Evolutionary conservation across 1,140 invertebrate species (phyloP).

Genomic region (Tetragnatha versicolor): DNA sequence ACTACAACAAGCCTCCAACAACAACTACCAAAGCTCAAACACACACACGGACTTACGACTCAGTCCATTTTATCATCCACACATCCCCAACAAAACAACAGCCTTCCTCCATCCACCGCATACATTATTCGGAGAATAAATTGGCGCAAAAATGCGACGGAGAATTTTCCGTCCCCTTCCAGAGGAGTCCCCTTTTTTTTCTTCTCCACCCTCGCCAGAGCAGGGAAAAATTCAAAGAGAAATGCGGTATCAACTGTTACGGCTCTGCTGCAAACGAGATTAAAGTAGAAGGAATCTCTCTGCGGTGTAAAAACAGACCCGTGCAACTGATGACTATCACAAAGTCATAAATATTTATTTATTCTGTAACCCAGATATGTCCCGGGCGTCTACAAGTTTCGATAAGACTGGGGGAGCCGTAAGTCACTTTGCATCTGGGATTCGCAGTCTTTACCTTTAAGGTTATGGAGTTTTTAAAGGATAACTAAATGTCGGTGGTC

Average conservation of each 20-base stretch:
- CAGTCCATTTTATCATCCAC: too few relatives aligned
- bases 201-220: too few relatives aligned
- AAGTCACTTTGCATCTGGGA: not conserved
- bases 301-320: not conserved
- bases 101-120: not conserved
- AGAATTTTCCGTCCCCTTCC: constrained; percentile 3
- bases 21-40: too few relatives aligned
- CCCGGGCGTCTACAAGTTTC: not conserved
- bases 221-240: not conserved
- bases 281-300: constrained; percentile 21
- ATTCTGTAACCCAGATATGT: not conserved
- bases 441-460: not conserved
- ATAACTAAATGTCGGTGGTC: too few relatives aligned
- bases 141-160: not conserved
- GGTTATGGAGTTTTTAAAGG: not conserved
- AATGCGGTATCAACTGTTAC: not conserved
- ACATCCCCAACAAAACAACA: not conserved
- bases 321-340: constrained; percentile 28
- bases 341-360: constrained; percentile 45
- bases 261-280: constrained; percentile 20
- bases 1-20: too few relatives aligned
- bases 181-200: too few relatives aligned
- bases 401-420: constrained; percentile 10
- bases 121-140: constrained; percentile 32
- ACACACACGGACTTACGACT: too few relatives aligned